Base-by-base conservation (phyloP, 1,140 invertebrate genomes). In the Solen grandis region DNA sequence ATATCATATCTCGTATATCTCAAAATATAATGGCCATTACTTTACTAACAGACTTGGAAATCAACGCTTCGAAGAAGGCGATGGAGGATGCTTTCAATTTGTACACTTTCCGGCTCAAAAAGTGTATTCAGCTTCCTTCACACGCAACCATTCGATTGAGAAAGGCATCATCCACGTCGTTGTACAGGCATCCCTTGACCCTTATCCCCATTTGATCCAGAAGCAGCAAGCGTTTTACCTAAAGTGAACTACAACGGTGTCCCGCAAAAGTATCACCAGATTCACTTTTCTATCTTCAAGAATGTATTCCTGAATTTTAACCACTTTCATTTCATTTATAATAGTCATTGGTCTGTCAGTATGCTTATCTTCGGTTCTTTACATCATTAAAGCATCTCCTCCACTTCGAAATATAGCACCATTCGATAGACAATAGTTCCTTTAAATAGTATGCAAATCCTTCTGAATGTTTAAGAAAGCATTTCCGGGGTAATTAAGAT, bases 1-100 rank as follows among this genome's bases (percentile, higher is more conserved):
- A 63, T 36, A 63, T 60, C 41, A 63, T 35, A 63, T 4, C 33
- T 35, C 19, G 60, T 63, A 35, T 4, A 35, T 63, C 29, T 1
- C 60, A 63, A 63, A 63, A 63, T 63, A 63, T 5, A 35, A 63
- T 63, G 33, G 25, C 59, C 59, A 60, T 27, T 60, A 60, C 59
- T 29, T 60, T 29, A 60, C 59, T 5, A 33, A 22, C 59, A 60
- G 27, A 60, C 27, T 60, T 60, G 59, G 59, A 60, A 60, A 60
- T 60, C 59, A 60, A 60, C 4, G 59, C 59, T 60, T 60, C n/a
- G n/a, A n/a, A n/a, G n/a, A n/a, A n/a, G n/a, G 59, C 59, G 27
- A 60, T 33, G 59, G 35, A 60, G 59, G 59, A 31, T 60, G 25
- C 35, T n/a, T n/a, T n/a, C n/a, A n/a, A n/a, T 13, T 27, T 60